Conservation (phyloP, 2,797 vertebrate species). For the Argyrosomus regius region DNA sequence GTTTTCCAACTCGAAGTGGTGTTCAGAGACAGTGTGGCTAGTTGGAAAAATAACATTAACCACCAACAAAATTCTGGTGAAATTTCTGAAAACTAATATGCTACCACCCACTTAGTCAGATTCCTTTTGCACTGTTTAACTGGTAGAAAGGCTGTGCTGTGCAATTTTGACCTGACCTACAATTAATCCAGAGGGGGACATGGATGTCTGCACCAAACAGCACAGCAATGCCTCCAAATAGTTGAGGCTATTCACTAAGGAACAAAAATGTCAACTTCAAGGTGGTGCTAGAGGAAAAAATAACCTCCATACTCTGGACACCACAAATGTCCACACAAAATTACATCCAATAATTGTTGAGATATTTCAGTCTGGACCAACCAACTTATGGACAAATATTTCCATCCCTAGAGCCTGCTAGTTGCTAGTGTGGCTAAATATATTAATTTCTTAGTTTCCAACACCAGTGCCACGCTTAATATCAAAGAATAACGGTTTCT, state of each 20-base stretch:
- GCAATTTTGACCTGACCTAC: not conserved
- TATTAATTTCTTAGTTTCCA: too few species aligned
- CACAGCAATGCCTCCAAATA: not conserved
- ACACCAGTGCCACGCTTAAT: not conserved
- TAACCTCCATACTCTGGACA: too few species aligned
- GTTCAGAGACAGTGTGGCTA: slow-evolving; percentile 55
- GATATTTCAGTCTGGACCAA: too few species aligned
- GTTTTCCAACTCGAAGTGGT: slow-evolving; percentile 56
- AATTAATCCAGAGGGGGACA: not conserved
- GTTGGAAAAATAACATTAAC: slow-evolving; percentile 55
- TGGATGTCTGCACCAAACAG: not conserved
- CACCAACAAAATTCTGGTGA: slow-evolving; percentile 43
- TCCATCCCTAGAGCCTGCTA: not conserved
- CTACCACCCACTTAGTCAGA: slow-evolving; percentile 57
- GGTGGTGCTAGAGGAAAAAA: too few species aligned
- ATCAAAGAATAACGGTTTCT: not conserved
- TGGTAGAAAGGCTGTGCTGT: slow-evolving; percentile 4
- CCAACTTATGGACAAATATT: not conserved
- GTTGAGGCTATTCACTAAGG: not conserved
- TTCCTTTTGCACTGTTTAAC: slow-evolving; percentile 27
- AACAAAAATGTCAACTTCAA: too few species aligned
- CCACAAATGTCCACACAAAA: too few species aligned
- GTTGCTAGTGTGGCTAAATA: not conserved
- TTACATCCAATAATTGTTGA: too few species aligned
- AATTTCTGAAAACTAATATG: slow-evolving; percentile 43